Evolutionary conservation across 2,888 invertebrate genomes (phyloP).

Genomic region (Crossocerus cetratus): DNA sequence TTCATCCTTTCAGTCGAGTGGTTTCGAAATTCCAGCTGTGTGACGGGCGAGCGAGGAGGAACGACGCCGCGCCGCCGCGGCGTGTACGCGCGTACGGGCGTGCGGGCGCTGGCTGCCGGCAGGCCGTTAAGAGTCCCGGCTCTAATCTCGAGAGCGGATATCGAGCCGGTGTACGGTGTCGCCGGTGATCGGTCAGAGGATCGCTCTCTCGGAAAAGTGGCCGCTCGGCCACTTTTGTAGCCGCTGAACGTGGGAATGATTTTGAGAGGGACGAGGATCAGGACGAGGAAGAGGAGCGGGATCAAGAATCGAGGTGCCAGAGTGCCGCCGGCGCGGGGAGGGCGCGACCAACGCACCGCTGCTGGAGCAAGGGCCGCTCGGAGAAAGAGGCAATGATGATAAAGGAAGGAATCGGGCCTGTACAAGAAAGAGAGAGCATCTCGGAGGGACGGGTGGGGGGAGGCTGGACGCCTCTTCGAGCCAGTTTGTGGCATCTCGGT

Average conservation of each 20-base stretch:
- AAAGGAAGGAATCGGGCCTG: constrained; percentile 1
- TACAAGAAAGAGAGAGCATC: constrained; percentile 19
- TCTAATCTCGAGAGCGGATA: constrained; percentile 62
- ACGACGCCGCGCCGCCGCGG: constrained; percentile 46
- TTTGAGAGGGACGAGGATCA: constrained; percentile 54
- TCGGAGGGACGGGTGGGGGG: constrained; percentile 37
- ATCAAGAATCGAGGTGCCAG: not conserved
- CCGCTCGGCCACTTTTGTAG: constrained; percentile 58
- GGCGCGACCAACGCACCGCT: not conserved
- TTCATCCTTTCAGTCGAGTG: constrained; percentile 58
- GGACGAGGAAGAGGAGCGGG: constrained; percentile 16
- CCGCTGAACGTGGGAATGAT: constrained; percentile 64
- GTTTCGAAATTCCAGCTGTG: constrained; percentile 56
- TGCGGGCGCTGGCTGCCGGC: too few relatives aligned
- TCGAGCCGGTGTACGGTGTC: constrained; percentile 61
- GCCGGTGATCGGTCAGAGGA: constrained; percentile 60
- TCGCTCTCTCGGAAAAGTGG: constrained; percentile 62
- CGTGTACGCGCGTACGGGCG: not conserved
- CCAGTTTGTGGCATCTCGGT: constrained; percentile 54
- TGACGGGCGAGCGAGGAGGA: constrained; percentile 32
- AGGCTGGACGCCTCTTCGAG: constrained; percentile 56
- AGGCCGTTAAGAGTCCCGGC: constrained; percentile 49
- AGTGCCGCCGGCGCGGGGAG: not conserved
- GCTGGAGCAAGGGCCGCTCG: constrained; percentile 18
- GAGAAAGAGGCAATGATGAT: constrained; percentile 11